Conservation (phyloP, 2,797 vertebrate genomes). For the Arnoldichthys spilopterus region DNA sequence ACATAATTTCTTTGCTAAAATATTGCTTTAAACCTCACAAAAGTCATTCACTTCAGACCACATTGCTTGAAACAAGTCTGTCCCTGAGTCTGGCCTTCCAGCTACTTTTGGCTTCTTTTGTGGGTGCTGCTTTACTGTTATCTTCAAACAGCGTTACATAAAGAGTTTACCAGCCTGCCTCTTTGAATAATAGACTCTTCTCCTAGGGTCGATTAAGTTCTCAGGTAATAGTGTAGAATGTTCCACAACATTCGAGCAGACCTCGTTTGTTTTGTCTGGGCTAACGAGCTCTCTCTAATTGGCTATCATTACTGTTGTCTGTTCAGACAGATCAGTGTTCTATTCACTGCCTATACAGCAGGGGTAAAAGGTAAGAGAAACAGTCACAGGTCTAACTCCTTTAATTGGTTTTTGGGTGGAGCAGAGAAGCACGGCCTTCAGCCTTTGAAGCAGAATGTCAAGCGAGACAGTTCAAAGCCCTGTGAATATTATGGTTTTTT, state of each 20-base stretch:
- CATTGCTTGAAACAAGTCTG: not conserved
- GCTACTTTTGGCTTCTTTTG: not conserved
- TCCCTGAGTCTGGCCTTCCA: not conserved
- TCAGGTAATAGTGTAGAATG: constrained; percentile 6
- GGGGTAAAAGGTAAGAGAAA: constrained; percentile 15
- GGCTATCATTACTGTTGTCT: constrained; percentile 33
- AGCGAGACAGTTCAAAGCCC: not conserved
- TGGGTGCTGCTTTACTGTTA: not conserved
- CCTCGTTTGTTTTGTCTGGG: constrained; percentile 6
- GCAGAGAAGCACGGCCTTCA: not conserved
- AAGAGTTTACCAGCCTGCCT: not conserved
- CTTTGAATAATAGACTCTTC: not conserved
- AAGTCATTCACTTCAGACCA: not conserved
- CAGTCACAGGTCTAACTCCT: constrained; percentile 20
- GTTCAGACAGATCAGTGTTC: constrained; percentile 3
- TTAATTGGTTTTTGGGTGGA: constrained; percentile 18
- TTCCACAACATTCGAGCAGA: constrained; percentile 1
- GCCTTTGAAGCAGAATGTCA: not conserved
- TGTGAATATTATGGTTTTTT: not conserved
- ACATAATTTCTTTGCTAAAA: too few relatives aligned
- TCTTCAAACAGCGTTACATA: not conserved
- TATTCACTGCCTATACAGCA: not conserved
- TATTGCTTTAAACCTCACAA: not conserved
- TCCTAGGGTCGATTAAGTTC: not conserved
- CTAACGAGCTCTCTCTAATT: constrained; percentile 32